Evolutionary conservation across 2,888 invertebrate species (phyloP).

Genomic region (Barypeithes pellucidus): DNA sequence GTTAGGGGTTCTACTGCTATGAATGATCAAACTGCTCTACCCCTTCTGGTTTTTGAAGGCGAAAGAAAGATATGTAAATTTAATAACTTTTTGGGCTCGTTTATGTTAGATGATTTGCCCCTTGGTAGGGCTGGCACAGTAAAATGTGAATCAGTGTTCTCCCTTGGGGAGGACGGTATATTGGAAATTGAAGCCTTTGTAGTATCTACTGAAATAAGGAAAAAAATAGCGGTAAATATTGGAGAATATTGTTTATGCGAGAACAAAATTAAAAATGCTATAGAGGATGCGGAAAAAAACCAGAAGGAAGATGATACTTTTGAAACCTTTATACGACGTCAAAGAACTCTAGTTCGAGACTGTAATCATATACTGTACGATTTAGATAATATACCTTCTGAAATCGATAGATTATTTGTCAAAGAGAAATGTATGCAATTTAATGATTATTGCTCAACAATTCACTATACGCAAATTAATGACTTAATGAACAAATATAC

Average conservation of each 20-base stretch:
- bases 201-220: conserved; percentile 34
- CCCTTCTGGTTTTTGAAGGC: conserved; percentile 54
- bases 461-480: conserved; percentile 2
- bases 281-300: conserved; percentile 47
- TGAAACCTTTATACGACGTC: conserved; percentile 23
- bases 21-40: conserved; percentile 44
- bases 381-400: conserved; percentile 21
- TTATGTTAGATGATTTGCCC: conserved; percentile 49
- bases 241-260: conserved; percentile 52
- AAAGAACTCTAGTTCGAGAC: not conserved
- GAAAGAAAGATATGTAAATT: conserved; percentile 54
- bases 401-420: not conserved
- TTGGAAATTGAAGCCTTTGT: conserved; percentile 53
- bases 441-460: not conserved
- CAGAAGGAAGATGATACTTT: conserved; percentile 48
- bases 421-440: not conserved
- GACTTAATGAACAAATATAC: not conserved
- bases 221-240: conserved; percentile 45
- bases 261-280: conserved; percentile 38
- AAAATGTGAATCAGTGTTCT: conserved; percentile 41
- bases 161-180: conserved; percentile 55
- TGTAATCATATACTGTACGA: conserved; percentile 22
- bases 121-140: conserved; percentile 52
- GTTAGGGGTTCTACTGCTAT: conserved; percentile 12
- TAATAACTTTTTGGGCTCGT: conserved; percentile 55